Conservation (phyloP, 2,113 vertebrate genomes). For the Calypte anna region DNA sequence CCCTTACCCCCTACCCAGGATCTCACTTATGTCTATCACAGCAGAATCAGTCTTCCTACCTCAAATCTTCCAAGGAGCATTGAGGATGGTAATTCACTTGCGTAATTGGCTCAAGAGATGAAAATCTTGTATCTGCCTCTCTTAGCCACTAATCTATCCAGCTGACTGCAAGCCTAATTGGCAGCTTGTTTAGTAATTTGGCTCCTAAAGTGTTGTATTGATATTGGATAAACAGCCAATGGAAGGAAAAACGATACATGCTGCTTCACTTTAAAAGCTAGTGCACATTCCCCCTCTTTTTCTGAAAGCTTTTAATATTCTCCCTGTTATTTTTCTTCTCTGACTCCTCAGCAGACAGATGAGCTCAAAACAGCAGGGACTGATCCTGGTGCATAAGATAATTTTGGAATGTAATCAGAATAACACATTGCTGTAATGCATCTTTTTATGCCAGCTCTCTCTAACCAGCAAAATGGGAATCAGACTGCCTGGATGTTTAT, state of each 20-base stretch:
- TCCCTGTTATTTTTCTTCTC: slow-evolving; percentile 24
- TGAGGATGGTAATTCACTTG: slow-evolving; percentile 80
- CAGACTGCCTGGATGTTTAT: not conserved
- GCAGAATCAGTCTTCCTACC: slow-evolving; percentile 61
- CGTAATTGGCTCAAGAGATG: slow-evolving; percentile 85
- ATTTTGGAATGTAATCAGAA: slow-evolving; percentile 33
- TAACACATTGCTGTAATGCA: not conserved
- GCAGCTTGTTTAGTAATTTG: slow-evolving; percentile 89
- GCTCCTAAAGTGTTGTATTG: slow-evolving; percentile 86
- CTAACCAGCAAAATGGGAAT: slow-evolving; percentile 34
- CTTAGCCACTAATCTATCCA: slow-evolving; percentile 84
- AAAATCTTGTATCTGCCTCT: slow-evolving; percentile 83
- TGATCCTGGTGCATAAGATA: slow-evolving; percentile 20
- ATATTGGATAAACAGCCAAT: slow-evolving; percentile 85
- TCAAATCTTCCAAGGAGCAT: slow-evolving; percentile 74
- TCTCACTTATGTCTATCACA: slow-evolving; percentile 66
- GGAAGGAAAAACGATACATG: slow-evolving; percentile 76
- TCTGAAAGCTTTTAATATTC: slow-evolving; percentile 47
- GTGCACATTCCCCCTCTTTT: slow-evolving; percentile 3
- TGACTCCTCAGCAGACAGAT: not conserved
- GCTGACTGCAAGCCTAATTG: slow-evolving; percentile 88
- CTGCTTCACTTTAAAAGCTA: slow-evolving; percentile 67
- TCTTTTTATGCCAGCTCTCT: not conserved
- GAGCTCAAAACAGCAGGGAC: slow-evolving; percentile 28
- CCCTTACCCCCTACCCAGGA: slow-evolving; percentile 58